A percentile compares a stretch with the other conserved stretches of the same genome.
Evolutionary conservation across 2,113 vertebrate genomes (phyloP).

Genomic region (Hyla sarda): DNA sequence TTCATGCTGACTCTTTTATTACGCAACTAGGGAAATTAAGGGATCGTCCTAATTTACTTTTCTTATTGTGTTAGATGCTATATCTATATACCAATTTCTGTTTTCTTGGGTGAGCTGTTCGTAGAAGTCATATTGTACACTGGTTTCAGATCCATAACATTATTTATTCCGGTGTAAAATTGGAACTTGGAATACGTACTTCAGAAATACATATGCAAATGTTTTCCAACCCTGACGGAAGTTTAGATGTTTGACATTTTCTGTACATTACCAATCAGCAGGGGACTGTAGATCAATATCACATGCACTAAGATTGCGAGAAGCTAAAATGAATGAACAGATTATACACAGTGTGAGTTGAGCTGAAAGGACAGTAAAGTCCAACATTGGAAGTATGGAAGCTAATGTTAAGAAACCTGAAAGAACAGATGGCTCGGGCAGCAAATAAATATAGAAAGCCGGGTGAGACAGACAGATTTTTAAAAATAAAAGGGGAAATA

Average conservation of each 20-base stretch:
- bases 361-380: background rate
- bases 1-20: conserved; percentile 45
- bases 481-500: no score
- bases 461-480: background rate
- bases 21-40: conserved; percentile 36
- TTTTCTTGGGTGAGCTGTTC: background rate
- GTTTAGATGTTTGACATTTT: conserved; percentile 2
- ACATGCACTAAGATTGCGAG: background rate
- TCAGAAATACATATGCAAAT: background rate
- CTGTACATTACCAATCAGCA: background rate
- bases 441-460: background rate
- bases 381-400: background rate
- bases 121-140: background rate
- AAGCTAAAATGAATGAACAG: background rate
- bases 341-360: conserved; percentile 12
- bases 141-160: background rate
- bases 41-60: conserved; percentile 34
- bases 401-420: background rate
- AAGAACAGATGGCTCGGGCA: background rate
- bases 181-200: no score
- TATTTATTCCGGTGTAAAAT: background rate
- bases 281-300: background rate
- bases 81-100: conserved; percentile 1
- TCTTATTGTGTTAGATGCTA: conserved; percentile 21
- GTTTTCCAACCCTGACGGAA: background rate